A percentile compares a stretch with the other conserved stretches of the same genome.
Conservation (phyloP, 2,888 invertebrate species). For the Parnassius apollo region DNA sequence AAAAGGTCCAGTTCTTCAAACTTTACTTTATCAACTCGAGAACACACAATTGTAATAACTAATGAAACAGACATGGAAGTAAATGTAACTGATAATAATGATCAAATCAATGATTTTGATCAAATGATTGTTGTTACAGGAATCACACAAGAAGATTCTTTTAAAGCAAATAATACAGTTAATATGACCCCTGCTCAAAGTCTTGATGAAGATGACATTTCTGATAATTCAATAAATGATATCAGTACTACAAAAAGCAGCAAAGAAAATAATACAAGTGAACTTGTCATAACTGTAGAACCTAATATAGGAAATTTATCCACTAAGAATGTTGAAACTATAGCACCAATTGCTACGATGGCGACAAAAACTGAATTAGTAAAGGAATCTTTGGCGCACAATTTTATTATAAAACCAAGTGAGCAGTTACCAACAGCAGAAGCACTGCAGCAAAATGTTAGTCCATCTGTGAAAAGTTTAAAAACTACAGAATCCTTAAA, state of each 20-base stretch:
- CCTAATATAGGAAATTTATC: not conserved
- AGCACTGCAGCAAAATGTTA: slow-evolving; percentile 58
- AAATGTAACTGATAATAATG: slow-evolving; percentile 20
- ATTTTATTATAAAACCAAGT: slow-evolving; percentile 30
- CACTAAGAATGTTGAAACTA: not conserved
- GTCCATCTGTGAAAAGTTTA: slow-evolving; percentile 36
- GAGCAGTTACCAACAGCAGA: slow-evolving; percentile 56
- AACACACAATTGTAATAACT: slow-evolving; percentile 32
- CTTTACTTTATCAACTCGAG: slow-evolving; percentile 28
- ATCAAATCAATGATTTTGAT: slow-evolving; percentile 20
- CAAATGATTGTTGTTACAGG: slow-evolving; percentile 27
- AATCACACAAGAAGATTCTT: slow-evolving; percentile 5
- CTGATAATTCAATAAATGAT: slow-evolving; percentile 2
- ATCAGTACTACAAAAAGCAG: slow-evolving; percentile 1
- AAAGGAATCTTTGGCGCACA: slow-evolving; percentile 9
- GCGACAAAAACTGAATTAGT: slow-evolving; percentile 1
- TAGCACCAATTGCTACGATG: not conserved
- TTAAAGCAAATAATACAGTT: slow-evolving; percentile 4
- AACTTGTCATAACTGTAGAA: not conserved
- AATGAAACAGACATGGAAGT: slow-evolving; percentile 34
- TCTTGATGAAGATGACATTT: not conserved
- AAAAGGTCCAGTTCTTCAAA: slow-evolving; percentile 32
- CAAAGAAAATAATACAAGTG: not conserved
- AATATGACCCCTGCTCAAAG: not conserved
- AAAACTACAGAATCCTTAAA: slow-evolving; percentile 42